Evolutionary conservation across 1,140 invertebrate genomes (phyloP), one percentile per base, ranked within the genome.

Genomic region (Ceratina australensis): DNA sequence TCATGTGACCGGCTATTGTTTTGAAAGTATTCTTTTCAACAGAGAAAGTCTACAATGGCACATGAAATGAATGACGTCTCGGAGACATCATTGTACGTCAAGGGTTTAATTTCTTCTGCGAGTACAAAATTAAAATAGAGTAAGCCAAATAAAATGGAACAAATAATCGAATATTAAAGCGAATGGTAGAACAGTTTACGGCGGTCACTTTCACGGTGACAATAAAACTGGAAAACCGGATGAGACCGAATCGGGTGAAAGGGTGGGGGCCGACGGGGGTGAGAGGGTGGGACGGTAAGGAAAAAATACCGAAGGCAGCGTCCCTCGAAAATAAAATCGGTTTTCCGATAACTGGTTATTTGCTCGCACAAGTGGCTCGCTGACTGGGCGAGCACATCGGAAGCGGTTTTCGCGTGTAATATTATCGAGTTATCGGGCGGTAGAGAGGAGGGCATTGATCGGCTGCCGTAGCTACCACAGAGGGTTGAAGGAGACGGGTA

Each of bases 301-400:
- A 64, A 76, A 76, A 82, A 80, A 80, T 83, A 83, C 61, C 68
- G 42, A 63, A 67, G 72, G 76, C 63, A 73, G 77, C 80, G 56
- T 72, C 75, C 64, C 83, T 86, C 73, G 86, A 90, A 90, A 90
- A 90, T 91, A 90, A 91, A 90, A 90, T 91, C 89, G 88, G 85
- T 91, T 90, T 89, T 89, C 90, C 90, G 89, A 91, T 90, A 90
- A 90, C 87, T 90, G 88, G 86, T 90, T 91, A 91, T 90, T 91
- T 90, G 89, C 90, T 91, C 87, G 88, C 88, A 88, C 89, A 90
- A 91, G 90, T 90, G 88, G 89, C 87, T 90, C 89, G 88, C 88
- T 90, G 89, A 90, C 89, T 90, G 87, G 88, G 89, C 87, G 88
- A 90, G 89, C 89, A 90, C 87, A 89, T 87, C 88, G 89, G 86